Evolutionary conservation across 2,888 invertebrate genomes (phyloP), one percentile per base, ranked within the genome.

Genomic region (Amblyjoppa fuscipennis): DNA sequence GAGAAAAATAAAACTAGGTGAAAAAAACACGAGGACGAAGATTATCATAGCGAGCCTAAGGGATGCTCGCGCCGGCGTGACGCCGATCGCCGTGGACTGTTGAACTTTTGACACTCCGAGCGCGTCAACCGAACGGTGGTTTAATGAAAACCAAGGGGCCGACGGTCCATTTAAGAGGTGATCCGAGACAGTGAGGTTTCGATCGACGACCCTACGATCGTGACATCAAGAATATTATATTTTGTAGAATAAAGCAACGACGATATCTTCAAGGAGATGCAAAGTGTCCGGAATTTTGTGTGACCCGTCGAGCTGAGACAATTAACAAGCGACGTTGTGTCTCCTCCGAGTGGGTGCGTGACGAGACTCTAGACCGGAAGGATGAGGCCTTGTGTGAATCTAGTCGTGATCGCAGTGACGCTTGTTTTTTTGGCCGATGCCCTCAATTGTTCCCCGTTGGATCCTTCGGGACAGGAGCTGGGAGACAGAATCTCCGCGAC

Each of bases 361-460:
- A 51, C 7, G 45, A 53, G 51, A 53, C 38, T 74, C 68, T 41
- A 49, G 28, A 31, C 74, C 51, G 13, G 51, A 76, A 85, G 7
- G 38, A 92, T 90, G 89, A 89, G 84, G 85, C 87, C 87, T 85
- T 88, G 88, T 90, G 90, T 91, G 85, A 90, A 90, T 90, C 90
- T 92, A 91, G 89, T 93, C 90, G 86, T 91, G 79, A 87, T 91
- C 70, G 74, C 91, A 83, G 85, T 92, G 76, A 84, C 89, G 66
- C 78, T 90, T 49, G 74, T 69, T 84, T 87, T 83, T 76, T 38
- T 86, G 81, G 76, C 81, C 20, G 69, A 80, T 80, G 87, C 87
- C 6, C 70, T 84, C n/a, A 83, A 88, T 77, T 41, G 73, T 20
- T 77, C 73, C 49, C 74, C 70, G n/a, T 51, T 73, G 2, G 70